phyloP scores from a whole-genome alignment of 2,113 vertebrate genomes.

The Fregetta grallaria region DNA sequence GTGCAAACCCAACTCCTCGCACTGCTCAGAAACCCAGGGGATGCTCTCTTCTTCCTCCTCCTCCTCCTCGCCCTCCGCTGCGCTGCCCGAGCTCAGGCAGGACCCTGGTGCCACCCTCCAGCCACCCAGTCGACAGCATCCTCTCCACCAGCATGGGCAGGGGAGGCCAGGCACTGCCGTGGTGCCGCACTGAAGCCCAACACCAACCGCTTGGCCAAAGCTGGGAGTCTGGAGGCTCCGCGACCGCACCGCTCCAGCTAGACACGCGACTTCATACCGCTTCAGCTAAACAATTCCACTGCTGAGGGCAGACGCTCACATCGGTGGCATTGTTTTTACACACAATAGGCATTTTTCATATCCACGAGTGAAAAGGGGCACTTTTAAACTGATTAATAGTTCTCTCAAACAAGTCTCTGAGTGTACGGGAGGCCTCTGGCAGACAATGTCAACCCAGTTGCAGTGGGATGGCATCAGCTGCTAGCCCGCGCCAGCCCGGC shows the following conservation, averaged over 20 bases:
- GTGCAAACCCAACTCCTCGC: neutral
- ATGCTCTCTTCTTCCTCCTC: neutral
- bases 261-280: neutral
- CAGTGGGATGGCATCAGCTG: neutral
- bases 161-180: neutral
- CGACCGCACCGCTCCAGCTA: accelerated
- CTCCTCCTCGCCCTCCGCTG: neutral
- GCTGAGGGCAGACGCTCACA: neutral
- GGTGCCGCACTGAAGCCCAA: neutral
- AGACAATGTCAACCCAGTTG: constrained; percentile 18
- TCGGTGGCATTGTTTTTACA: neutral
- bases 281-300: neutral
- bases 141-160: accelerated
- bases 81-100: neutral
- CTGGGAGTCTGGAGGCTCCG: accelerated
- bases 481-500: neutral
- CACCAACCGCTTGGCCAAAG: accelerated
- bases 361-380: neutral
- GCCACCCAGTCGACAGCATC: neutral
- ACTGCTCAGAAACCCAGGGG: accelerated
- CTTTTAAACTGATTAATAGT: neutral
- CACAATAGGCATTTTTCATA: neutral
- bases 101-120: neutral
- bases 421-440: neutral
- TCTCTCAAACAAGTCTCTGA: neutral